Base-by-base conservation (phyloP, 2,888 invertebrate species). In the Pemphredon lugubris region DNA sequence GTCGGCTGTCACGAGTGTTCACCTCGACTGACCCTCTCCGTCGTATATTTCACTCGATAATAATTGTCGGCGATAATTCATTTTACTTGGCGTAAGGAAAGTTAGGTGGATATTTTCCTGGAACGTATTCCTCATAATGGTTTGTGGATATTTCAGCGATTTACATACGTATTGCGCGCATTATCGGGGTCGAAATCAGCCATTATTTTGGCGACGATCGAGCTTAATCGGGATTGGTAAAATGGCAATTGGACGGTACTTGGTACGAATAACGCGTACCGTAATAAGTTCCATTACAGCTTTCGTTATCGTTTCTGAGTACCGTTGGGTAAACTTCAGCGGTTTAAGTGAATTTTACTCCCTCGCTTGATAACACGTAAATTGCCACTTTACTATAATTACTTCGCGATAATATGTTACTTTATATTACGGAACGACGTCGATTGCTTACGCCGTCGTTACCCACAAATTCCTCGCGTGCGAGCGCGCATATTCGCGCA, bases 21-120 rank as follows among this genome's bases (percentile, higher is more conserved):
- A 64, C 68, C 75, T 63, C 58, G 39, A 18, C 59, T 47, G 73
- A 73, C 73, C 76, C 63, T 11, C 60, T 20, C 63, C 60, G 45
- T 55, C 72, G 73, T 67, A 68, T 69, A 67, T 74, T 70, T 68
- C 67, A 32, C 65, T 63, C 59, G 69, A 61, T 80, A 59, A 77
- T 80, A 71, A 80, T 80, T 68, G 66, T 64, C 67, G 48, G 47
- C 63, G 64, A 72, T 79, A 79, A 79, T 77, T 80, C 72, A 70
- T 72, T 67, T 72, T 59, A 34, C 40, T 45, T 30, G 54, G 13
- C 34, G 11, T 54, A 34, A 34, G 53, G 48, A 47, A 39, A 21
- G 67, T 45, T 30, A 54, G 34, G n/a, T 14, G 58, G 23, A 45
- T 45, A 67, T 77, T 77, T 70, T 45, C 76, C 59, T 55, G 44